phyloP scores from a whole-genome alignment of 2,888 invertebrate genomes.

The Protophormia terraenovae region DNA sequence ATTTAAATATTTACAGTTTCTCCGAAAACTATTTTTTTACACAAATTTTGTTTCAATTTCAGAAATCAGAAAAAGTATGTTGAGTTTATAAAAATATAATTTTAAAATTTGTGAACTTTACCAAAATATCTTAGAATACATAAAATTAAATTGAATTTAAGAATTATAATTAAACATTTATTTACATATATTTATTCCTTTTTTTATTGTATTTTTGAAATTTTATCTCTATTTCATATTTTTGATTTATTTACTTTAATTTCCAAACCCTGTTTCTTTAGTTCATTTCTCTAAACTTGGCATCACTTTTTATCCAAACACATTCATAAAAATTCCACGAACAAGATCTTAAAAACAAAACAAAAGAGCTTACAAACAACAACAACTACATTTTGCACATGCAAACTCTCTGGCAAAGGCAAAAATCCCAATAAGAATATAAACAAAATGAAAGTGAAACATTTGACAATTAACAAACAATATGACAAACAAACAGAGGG shows the following conservation, averaged over 20 bases:
- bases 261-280: neutral
- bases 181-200: too few species aligned
- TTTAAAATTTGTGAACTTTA: too few species aligned
- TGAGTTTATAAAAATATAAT: too few species aligned
- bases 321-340: neutral
- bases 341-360: constrained; percentile 28
- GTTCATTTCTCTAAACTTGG: constrained; percentile 19
- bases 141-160: too few species aligned
- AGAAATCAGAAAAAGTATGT: too few species aligned
- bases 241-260: too few species aligned
- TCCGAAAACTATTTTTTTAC: too few species aligned
- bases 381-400: constrained; percentile 19
- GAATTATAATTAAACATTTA: too few species aligned
- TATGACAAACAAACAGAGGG: constrained; percentile 29
- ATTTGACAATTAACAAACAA: constrained; percentile 68
- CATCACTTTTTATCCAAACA: constrained; percentile 16
- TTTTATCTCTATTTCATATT: neutral
- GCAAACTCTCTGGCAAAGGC: neutral
- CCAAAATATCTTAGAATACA: too few species aligned
- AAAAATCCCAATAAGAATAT: constrained; percentile 31
- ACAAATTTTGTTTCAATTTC: too few species aligned
- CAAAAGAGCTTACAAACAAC: neutral
- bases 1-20: too few species aligned
- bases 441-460: constrained; percentile 60
- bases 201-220: too few species aligned